Evolutionary conservation across 1,140 invertebrate genomes (phyloP), one percentile per base, ranked within the genome.

Genomic region (Aphidius gifuensis): DNA sequence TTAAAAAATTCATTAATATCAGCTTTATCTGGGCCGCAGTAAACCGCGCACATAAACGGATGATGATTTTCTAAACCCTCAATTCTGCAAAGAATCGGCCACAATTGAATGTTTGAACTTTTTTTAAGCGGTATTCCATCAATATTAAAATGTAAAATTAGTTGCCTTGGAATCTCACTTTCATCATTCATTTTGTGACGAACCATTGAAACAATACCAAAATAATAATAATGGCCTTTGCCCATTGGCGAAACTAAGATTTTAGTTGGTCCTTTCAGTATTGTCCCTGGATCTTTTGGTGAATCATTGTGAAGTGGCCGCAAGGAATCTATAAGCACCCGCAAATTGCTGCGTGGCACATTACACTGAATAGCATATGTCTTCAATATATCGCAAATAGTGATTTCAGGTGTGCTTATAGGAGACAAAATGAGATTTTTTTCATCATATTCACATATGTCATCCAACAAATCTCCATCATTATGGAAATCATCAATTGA

Each of bases 1-100:
- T 55, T 43, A 16, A 55, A 11, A 55, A 39, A 43, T 7, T 55
- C 53, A 9, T 55, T 6, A 43, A 43, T 55, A 7, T 6, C 23
- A 23, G 40, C 9, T 43, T 39, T 40, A 43, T n/a, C 11, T 11
- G 53, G 8, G 11, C 51, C 32, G 38, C 32, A 54, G 16, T 54
- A 38, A 7, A 38, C 51, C 9, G 51, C 40, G 38, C 9, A 11
- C 9, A 54, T 42, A 38, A 42, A 54, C 23, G 32, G 51, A 2
- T 21, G 47, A 49, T 1, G 5, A n/a, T 49, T 16, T n/a, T 16
- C 9, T 49, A 49, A 49, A 9, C 21, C 7, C 11, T 49, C 7
- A 5, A 49, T 49, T 49, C 47, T 49, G 5, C 47, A 49, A 49
- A 49, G 47, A 49, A 49, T 49, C 11, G 47, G 47, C 47, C 47